phyloP scores from a whole-genome alignment of 2,113 vertebrate genomes.

The Mungos mungo region DNA sequence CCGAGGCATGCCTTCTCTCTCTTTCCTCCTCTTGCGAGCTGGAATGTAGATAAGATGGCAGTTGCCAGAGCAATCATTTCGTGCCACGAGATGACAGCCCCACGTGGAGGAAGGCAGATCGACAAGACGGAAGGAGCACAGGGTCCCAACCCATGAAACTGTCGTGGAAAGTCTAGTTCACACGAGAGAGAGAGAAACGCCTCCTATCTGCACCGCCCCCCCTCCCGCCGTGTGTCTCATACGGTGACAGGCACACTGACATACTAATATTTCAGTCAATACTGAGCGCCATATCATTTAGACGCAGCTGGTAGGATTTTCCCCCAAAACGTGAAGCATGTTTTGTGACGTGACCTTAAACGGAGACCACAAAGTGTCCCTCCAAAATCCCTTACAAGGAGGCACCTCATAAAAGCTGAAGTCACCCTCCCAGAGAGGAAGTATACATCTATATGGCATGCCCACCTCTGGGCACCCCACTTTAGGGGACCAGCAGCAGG shows the following conservation, averaged over 20 bases:
- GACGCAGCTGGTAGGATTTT: neutral
- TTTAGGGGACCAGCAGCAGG: neutral
- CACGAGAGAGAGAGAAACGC: neutral
- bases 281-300: neutral
- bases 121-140: neutral
- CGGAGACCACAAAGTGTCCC: neutral
- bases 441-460: neutral
- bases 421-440: neutral
- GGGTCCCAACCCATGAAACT: neutral
- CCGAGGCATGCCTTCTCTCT: neutral
- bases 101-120: neutral
- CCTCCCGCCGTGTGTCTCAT: neutral
- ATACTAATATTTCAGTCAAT: neutral
- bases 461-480: neutral
- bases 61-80: neutral
- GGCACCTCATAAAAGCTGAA: neutral
- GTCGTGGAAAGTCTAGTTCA: neutral
- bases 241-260: neutral
- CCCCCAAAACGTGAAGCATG: neutral
- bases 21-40: neutral
- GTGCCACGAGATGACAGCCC: neutral
- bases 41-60: neutral
- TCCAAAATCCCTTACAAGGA: slow-evolving; percentile 18
- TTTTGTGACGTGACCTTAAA: slow-evolving; percentile 40
- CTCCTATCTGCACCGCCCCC: neutral